Conservation (phyloP, 64 coral and sea anemone species). For the Pocillopora verrucosa region DNA sequence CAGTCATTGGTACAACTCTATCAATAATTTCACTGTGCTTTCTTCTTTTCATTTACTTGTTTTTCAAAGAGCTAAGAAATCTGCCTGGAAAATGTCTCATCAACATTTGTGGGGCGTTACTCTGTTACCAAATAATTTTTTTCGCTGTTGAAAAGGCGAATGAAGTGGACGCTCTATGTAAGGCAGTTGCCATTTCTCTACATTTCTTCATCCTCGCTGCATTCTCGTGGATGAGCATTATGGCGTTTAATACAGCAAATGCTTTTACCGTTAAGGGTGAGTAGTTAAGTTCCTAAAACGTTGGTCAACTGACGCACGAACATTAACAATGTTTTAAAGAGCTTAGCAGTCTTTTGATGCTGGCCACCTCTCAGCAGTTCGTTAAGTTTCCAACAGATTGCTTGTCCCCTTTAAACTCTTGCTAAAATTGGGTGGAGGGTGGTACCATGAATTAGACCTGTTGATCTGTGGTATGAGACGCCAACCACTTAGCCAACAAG, state of each 20-base stretch:
- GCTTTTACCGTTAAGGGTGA: constrained; percentile 14
- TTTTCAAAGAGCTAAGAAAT: constrained; percentile 24
- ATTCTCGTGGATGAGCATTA: constrained; percentile 30
- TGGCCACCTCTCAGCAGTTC: background rate
- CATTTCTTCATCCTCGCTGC: constrained; percentile 27
- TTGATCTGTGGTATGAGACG: no score
- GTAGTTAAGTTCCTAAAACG: background rate
- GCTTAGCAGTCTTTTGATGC: no score
- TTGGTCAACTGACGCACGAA: no score
- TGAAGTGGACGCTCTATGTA: background rate
- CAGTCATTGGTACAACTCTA: background rate
- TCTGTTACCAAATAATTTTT: constrained; percentile 24
- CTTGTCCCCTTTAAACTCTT: no score
- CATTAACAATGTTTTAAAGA: no score
- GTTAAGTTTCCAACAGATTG: background rate
- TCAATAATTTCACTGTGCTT: constrained; percentile 14
- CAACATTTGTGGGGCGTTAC: constrained; percentile 3
- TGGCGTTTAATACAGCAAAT: constrained; percentile 25
- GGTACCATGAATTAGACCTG: no score
- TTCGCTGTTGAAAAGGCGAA: background rate
- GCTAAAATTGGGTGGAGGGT: no score
- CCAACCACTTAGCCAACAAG: no score
- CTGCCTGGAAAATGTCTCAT: constrained; percentile 32
- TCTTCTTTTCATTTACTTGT: background rate
- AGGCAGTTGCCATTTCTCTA: constrained; percentile 11